phyloP scores from a whole-genome alignment of 2,113 vertebrate genomes.

The Thamnophis sirtalis region DNA sequence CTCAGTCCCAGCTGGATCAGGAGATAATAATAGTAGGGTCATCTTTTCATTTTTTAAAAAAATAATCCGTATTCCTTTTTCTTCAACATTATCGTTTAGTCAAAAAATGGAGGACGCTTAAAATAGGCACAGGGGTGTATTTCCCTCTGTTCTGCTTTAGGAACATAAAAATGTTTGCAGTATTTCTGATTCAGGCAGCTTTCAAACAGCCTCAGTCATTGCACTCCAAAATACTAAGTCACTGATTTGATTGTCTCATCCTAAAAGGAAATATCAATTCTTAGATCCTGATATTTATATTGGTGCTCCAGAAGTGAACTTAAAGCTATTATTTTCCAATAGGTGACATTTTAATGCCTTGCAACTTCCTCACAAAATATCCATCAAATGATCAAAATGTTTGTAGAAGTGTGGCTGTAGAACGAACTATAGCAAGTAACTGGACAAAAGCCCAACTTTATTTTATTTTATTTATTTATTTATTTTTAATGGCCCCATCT shows the following conservation, averaged over 20 bases:
- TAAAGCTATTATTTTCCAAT: constrained; percentile 37
- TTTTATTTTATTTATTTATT: neutral
- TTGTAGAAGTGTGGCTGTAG: neutral
- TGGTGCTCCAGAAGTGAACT: constrained; percentile 37
- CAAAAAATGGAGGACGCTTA: constrained; percentile 30
- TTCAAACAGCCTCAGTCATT: constrained; percentile 47
- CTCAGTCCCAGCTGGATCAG: constrained; percentile 31
- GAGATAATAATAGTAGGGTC: constrained; percentile 50
- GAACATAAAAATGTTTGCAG: constrained; percentile 52
- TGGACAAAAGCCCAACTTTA: neutral
- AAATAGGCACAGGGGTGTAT: constrained; percentile 32
- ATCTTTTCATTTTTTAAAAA: constrained; percentile 26
- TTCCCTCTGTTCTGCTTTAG: constrained; percentile 39
- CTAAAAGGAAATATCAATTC: constrained; percentile 47
- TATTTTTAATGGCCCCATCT: neutral
- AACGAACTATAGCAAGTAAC: neutral
- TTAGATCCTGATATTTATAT: constrained; percentile 48
- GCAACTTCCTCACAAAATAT: constrained; percentile 1
- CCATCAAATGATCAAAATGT: neutral
- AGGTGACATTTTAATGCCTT: constrained; percentile 31
- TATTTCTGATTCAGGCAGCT: constrained; percentile 43
- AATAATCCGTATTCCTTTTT: constrained; percentile 26
- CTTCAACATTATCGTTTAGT: constrained; percentile 42
- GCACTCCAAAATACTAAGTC: constrained; percentile 39
- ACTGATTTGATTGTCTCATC: constrained; percentile 35